Conservation (phyloP, 2,113 vertebrate species). For the Balaenoptera acutorostrata region DNA sequence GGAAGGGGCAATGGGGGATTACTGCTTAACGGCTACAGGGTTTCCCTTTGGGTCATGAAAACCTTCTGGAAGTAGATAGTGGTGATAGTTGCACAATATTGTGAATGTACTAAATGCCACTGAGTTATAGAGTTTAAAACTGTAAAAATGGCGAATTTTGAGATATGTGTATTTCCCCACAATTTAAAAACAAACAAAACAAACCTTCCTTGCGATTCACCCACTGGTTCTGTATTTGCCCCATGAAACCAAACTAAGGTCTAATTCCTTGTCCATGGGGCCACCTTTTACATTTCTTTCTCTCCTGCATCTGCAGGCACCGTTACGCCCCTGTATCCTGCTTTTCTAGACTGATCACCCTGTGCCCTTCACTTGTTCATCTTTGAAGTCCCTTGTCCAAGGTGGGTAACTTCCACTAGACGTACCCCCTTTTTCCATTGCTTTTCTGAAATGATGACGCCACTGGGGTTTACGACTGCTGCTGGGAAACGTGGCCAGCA, state of each 20-base stretch:
- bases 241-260: background rate
- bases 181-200: background rate
- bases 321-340: fast-evolving
- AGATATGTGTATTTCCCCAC: background rate
- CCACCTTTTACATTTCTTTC: no score
- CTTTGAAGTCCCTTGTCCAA: background rate
- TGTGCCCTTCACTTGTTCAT: background rate
- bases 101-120: background rate
- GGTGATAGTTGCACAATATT: background rate
- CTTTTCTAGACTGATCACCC: background rate
- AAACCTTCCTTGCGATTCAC: background rate
- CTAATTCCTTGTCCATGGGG: background rate
- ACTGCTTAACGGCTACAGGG: background rate
- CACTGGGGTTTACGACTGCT: background rate
- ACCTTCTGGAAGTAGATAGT: background rate
- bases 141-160: background rate
- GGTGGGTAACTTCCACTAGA: background rate
- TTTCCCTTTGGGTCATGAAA: background rate
- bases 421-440: background rate
- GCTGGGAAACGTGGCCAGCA: fast-evolving
- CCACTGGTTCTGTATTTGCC: background rate
- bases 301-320: background rate
- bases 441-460: background rate
- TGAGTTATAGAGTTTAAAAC: background rate
- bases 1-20: background rate